Percentiles rank a stretch among this genome's conserved stretches.
phyloP scores from a whole-genome alignment of 2,113 vertebrate genomes.

The Dicrurus megarhynchus region DNA sequence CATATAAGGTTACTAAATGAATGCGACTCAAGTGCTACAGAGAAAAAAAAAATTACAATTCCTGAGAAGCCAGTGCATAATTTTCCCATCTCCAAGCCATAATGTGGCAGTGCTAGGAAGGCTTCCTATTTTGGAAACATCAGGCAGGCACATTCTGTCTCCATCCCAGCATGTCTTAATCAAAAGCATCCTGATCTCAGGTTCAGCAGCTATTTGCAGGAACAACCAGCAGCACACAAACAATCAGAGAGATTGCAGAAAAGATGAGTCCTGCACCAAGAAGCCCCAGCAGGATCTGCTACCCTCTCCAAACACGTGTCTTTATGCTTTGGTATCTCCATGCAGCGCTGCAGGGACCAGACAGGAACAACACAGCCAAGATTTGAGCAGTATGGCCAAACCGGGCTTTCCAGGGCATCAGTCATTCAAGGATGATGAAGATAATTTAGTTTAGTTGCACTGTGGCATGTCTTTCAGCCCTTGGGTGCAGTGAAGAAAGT shows the following conservation, averaged over 20 bases:
- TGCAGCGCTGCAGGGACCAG: fast-evolving
- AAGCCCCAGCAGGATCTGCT: not conserved
- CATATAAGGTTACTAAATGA: not conserved
- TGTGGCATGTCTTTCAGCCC: not conserved
- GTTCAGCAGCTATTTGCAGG: conserved; percentile 17
- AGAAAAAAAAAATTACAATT: not conserved
- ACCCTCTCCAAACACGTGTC: fast-evolving
- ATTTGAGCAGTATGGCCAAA: not conserved
- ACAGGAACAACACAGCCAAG: not conserved
- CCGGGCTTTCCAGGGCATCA: not conserved
- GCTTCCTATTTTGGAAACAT: conserved; percentile 36
- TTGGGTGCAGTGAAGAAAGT: not conserved
- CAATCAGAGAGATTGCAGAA: not conserved
- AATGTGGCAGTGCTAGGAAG: not conserved
- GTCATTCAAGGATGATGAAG: not conserved
- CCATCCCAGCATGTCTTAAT: conserved; percentile 26
- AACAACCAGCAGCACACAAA: not conserved
- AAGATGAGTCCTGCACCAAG: not conserved
- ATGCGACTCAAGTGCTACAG: not conserved
- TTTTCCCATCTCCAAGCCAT: conserved; percentile 30
- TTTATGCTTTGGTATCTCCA: not conserved
- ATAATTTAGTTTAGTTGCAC: not conserved
- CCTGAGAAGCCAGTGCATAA: not conserved
- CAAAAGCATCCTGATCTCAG: conserved; percentile 34
- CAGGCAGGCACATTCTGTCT: conserved; percentile 30